Evolutionary conservation across 1,140 invertebrate species (phyloP), one percentile per base, ranked within the genome.

Genomic region (Sinonovacula constricta): DNA sequence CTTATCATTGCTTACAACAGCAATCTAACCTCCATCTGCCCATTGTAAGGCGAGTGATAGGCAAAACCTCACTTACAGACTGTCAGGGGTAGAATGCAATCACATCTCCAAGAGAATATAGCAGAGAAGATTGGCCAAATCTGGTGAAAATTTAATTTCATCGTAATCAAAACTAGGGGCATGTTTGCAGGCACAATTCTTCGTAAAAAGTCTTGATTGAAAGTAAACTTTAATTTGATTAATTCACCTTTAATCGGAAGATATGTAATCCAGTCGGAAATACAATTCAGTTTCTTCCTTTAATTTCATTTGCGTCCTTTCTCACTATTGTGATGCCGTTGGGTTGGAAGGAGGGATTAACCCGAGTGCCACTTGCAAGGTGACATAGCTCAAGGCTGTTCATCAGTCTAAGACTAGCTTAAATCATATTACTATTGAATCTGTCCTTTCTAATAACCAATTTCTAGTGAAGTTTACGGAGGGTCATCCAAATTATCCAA

Each of bases 71-170:
- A 76, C 67, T 76, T 53, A 66, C 72, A 28, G 34, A 76, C 60
- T 33, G 62, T 26, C 53, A 67, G 36, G 49, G 45, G 49, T 34
- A 59, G 26, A 5, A 28, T 30, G 62, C 63, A 76, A 76, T 76
- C 63, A 66, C 45, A 45, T 36, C 72, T 28, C 31, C 56, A 54
- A 45, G 28, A 67, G 59, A 53, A 67, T 45, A 76, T 57, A 67
- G 67, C 49, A 56, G 62, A 76, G 67, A 76, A 51, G 60, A 65
- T 59, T 66, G 31, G 72, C 72, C 60, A 65, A 76, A 76, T 76
- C 67, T 76, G 62, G 72, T 45, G 72, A 76, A 76, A 76, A 76
- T 76, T 76, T 76, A 76, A 76, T 76, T 76, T 76, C 60, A 66
- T 57, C 67, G 72, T 51, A 76, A 76, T 76, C 72, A 76, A 76